Evolutionary conservation across 2,113 vertebrate species (phyloP), one percentile per base, ranked within the genome.

Genomic region (Colius striatus): DNA sequence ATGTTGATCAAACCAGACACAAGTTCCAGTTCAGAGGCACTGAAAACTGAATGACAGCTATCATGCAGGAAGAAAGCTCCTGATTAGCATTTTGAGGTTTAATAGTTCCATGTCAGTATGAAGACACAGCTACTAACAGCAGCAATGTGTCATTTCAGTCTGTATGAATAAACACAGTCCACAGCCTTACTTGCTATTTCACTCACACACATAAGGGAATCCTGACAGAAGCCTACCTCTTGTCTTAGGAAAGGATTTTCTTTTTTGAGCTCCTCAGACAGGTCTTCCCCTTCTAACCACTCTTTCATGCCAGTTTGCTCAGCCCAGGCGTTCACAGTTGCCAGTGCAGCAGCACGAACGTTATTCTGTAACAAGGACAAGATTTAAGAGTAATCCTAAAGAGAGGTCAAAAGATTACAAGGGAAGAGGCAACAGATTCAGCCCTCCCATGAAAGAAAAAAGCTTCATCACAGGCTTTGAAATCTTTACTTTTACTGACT

Each of bases 271-370:
- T 99, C 99, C 77, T 99, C 99, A n/a, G 99, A 98, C 50, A 99
- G 91, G 70, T 99, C 99, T 78, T 99, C 99, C 63, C 99, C 99
- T 88, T 99, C 99, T 60, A 99, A 91, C 99, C 99, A 99, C 34
- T 99, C 99, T 95, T 99, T 99, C 99, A 99, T 99, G 32, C 99
- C 99, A 3, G 99, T 99, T 94, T 99, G 99, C 81, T 99, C 99
- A 79, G 99, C 98, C 99, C 99, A 99, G 20, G 98, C 93, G 84
- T 99, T 99, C 80, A 99, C 98, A 15, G 99, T 99, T 7, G 98
- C 95, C 92, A 99, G 58, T 22, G 99, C 99, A 97, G 99, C 98
- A 53, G 98, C 97, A 87, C 99, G 98, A 84, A 99, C 98, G 0
- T 99, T 99, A 67, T 94, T 87, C 99, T 99, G 93, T 27, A 88